Evolutionary conservation across 1,140 invertebrate species (phyloP).

Genomic region (Drosophila punjabiensis): DNA sequence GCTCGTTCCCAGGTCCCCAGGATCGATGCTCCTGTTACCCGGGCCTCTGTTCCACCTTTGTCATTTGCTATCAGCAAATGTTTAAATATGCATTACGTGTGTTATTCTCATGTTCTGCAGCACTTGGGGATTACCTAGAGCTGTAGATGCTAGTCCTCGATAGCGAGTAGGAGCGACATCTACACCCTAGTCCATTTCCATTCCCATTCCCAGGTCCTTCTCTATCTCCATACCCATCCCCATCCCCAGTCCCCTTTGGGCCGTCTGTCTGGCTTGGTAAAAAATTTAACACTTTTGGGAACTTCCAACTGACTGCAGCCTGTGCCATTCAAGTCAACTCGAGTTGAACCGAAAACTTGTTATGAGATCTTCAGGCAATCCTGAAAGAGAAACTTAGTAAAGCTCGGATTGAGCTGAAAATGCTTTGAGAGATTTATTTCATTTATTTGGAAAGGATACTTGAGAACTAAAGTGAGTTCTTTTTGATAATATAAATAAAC

Average conservation of each 20-base stretch:
- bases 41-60: slow-evolving; percentile 58
- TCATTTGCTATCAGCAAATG: slow-evolving; percentile 84
- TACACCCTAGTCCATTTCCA: slow-evolving; percentile 10
- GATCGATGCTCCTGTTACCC: slow-evolving; percentile 10
- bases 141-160: slow-evolving; percentile 45
- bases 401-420: not conserved
- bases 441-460: too few relatives aligned
- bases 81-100: slow-evolving; percentile 84
- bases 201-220: not conserved
- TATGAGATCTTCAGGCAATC: slow-evolving; percentile 25
- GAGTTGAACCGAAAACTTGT: slow-evolving; percentile 18
- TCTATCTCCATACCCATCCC: not conserved
- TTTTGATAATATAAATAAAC: not conserved
- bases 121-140: slow-evolving; percentile 78
- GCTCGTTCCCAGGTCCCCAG: slow-evolving; percentile 10
- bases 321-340: slow-evolving; percentile 26
- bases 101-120: slow-evolving; percentile 81
- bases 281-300: slow-evolving; percentile 64
- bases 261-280: slow-evolving; percentile 41
- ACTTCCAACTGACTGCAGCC: slow-evolving; percentile 47
- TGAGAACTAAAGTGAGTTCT: not conserved
- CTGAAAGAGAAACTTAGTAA: not conserved
- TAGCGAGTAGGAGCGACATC: slow-evolving; percentile 17
- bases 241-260: not conserved
- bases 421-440: not conserved